Evolutionary conservation across 2,888 invertebrate species (phyloP).

Genomic region (Cephus rjabovi): DNA sequence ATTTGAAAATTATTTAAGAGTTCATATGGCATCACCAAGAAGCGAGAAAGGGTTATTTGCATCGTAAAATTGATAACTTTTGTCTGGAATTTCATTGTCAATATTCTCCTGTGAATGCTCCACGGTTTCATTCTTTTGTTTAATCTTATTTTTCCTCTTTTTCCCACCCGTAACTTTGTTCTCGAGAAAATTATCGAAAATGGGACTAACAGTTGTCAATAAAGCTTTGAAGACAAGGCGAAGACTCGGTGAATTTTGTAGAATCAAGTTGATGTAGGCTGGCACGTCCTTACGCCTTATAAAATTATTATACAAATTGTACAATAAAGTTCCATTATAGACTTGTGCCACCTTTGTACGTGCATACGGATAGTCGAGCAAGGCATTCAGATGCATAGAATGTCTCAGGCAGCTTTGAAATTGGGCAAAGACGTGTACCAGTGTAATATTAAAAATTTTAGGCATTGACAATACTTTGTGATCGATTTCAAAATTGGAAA

Average conservation of each 20-base stretch:
- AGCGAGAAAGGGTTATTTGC: constrained; percentile 36
- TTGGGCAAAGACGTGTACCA: constrained; percentile 75
- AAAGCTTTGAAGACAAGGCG: constrained; percentile 49
- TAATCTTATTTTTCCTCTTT: constrained; percentile 39
- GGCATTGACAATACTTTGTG: constrained; percentile 69
- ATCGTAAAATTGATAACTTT: constrained; percentile 32
- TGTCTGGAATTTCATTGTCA: constrained; percentile 14
- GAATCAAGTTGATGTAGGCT: constrained; percentile 66
- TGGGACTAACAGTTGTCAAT: constrained; percentile 33
- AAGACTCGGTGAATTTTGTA: constrained; percentile 59
- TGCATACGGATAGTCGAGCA: constrained; percentile 73
- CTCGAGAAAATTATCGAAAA: constrained; percentile 28
- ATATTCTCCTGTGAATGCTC: constrained; percentile 9
- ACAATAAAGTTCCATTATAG: constrained; percentile 82
- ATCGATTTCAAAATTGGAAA: constrained; percentile 73
- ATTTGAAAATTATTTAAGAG: no score
- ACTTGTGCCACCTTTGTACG: constrained; percentile 72
- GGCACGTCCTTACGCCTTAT: constrained; percentile 70
- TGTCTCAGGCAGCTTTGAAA: constrained; percentile 75
- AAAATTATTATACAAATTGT: constrained; percentile 77
- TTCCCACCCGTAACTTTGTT: constrained; percentile 26
- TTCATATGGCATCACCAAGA: constrained; percentile 11
- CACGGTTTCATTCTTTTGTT: constrained; percentile 35
- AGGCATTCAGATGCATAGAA: constrained; percentile 73
- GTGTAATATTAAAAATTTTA: constrained; percentile 70